A percentile compares a stretch with the other conserved stretches of the same genome.
These are phyloP conservation scores for Oreortyx pictus DNA, from an alignment of 2,797 vertebrate genomes.

Conservation along the genomic window DNA sequence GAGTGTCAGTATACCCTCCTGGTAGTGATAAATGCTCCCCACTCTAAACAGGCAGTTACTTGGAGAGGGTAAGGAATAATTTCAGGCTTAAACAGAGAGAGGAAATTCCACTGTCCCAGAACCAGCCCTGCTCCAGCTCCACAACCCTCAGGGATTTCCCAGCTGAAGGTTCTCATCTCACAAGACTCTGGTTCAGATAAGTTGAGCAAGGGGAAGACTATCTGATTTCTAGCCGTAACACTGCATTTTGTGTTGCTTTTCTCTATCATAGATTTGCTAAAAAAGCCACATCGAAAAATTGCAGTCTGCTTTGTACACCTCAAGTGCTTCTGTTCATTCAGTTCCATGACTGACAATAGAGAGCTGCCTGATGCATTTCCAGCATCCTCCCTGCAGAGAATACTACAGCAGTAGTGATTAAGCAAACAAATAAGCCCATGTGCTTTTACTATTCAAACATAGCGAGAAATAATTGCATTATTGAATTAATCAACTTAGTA, in stretches of 20 bases:
- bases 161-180: neutral
- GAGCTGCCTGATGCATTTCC: neutral
- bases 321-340: neutral
- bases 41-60: neutral
- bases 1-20: constrained; percentile 42
- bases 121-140: neutral
- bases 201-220: neutral
- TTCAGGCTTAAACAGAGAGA: neutral
- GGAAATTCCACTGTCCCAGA: neutral
- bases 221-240: constrained; percentile 2
- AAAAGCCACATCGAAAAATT: neutral
- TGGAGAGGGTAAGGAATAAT: neutral
- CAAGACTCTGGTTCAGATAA: neutral
- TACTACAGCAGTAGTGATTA: accelerated
- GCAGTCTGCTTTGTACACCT: neutral
- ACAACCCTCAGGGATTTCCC: accelerated
- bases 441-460: neutral
- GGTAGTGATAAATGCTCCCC: constrained; percentile 12
- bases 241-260: neutral
- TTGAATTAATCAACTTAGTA: neutral
- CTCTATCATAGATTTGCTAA: neutral
- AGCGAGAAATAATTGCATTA: neutral
- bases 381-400: neutral
- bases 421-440: neutral
- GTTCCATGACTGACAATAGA: neutral